Conservation (phyloP, 2,113 vertebrate species). For the Bubo bubo region DNA sequence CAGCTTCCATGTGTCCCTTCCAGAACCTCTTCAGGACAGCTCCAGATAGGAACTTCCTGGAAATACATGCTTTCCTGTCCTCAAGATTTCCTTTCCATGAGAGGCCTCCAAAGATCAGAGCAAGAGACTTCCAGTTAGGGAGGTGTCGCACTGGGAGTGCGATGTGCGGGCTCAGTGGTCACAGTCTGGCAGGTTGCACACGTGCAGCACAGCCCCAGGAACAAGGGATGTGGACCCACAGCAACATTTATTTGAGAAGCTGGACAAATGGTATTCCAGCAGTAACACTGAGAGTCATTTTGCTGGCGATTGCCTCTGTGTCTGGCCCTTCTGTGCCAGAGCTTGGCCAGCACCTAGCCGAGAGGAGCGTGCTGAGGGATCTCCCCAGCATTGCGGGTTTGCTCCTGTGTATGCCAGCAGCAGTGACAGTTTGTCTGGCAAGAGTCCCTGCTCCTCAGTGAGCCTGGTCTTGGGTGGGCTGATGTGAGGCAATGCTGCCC, state of each 20-base stretch:
- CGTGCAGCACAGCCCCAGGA: neutral
- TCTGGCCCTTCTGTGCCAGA: neutral
- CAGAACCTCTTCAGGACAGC: neutral
- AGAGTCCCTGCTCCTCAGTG: neutral
- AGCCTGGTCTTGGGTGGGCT: neutral
- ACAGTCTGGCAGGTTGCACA: neutral
- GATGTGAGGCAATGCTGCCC: neutral
- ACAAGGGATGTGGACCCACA: neutral
- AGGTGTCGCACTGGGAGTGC: accelerated
- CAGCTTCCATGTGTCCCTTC: neutral
- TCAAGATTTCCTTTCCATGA: neutral
- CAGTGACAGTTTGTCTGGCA: neutral
- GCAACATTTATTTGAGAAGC: neutral
- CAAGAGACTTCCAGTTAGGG: neutral
- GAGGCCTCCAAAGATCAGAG: neutral
- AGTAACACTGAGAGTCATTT: neutral
- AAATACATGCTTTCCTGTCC: neutral
- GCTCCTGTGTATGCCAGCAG: neutral
- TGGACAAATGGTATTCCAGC: neutral
- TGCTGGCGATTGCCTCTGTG: neutral
- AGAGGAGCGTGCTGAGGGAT: neutral
- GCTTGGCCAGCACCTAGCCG: neutral
- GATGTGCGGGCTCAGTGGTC: accelerated
- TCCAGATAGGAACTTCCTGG: neutral
- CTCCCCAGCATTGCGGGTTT: neutral